These are phyloP conservation scores for Cacoxenus indagator DNA, from an alignment of 2,888 invertebrate species.

Conservation along the genomic window DNA sequence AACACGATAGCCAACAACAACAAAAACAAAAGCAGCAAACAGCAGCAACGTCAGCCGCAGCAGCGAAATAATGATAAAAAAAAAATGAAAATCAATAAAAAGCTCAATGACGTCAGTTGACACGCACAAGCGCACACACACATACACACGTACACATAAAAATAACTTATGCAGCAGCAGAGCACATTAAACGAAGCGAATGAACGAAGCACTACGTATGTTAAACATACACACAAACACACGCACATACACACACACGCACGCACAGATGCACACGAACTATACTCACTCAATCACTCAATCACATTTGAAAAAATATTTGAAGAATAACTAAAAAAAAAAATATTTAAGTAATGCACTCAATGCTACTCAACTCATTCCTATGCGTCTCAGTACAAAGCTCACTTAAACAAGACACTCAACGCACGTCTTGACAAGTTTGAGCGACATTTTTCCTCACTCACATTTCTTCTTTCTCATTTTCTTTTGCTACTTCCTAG, in stretches of 20 bases:
- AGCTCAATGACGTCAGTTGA: conserved; percentile 67
- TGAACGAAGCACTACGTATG: conserved; percentile 13
- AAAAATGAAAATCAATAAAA: conserved; percentile 65
- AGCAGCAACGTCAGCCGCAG: neutral
- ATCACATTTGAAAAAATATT: neutral
- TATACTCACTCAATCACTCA: neutral
- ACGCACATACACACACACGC: neutral
- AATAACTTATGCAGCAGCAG: conserved; percentile 12
- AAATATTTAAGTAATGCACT: no score
- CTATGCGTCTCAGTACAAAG: no score
- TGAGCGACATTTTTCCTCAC: no score
- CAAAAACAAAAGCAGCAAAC: neutral
- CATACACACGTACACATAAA: conserved; percentile 24
- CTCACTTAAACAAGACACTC: no score
- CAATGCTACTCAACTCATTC: no score
- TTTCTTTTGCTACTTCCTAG: no score
- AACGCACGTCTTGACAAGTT: no score
- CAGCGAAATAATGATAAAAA: conserved; percentile 40
- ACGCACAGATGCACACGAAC: neutral
- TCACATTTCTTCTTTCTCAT: no score
- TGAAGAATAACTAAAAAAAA: neutral
- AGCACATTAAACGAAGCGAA: neutral
- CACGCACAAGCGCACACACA: conserved; percentile 24
- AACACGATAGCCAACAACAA: neutral
- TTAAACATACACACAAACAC: neutral